Evolutionary conservation across 2,888 invertebrate species (phyloP), one percentile per base, ranked within the genome.

Genomic region (Biston betularia): DNA sequence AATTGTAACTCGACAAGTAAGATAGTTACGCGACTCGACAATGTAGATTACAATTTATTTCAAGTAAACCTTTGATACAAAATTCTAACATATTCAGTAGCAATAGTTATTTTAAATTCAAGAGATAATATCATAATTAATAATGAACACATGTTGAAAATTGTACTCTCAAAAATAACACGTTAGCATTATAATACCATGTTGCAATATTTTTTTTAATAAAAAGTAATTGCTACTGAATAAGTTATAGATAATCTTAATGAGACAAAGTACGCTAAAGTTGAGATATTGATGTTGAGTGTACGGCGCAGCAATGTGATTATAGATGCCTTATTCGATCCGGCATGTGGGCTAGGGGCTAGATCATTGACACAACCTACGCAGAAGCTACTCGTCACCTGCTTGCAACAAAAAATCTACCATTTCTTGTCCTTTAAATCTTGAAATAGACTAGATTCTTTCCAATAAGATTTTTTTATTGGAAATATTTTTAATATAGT

Each of bases 281-380:
- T 42, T 46, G 46, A 44, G 10, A 14, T 59, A 59, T 53, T 66
- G 57, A 44, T 44, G 62, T n/a, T 44, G 57, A 66, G 62, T 66
- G 66, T 68, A 68, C 67, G 15, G 75, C 73, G 71, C 70, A 69
- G 77, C 86, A 83, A 79, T 88, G 88, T 90, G 89, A 93, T 92
- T 91, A 92, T 87, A 83, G 87, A 86, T 87, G 90, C 90, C 91
- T 91, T 92, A 90, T 92, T 90, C 89, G 89, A 83, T 85, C 82
- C 83, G 90, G 89, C 92, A 92, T 93, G 93, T 93, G 93, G 93
- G 93, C 91, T 90, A 89, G 83, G 83, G 84, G 88, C 87, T 90
- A 89, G 93, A 92, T 88, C 93, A 92, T 91, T 93, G 93, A 93
- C 93, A 92, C 93, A 90, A 84, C 92, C 92, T 90, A 93, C 93